Base-by-base conservation (phyloP, 1,140 invertebrate species). In the Phthorimaea operculella region DNA sequence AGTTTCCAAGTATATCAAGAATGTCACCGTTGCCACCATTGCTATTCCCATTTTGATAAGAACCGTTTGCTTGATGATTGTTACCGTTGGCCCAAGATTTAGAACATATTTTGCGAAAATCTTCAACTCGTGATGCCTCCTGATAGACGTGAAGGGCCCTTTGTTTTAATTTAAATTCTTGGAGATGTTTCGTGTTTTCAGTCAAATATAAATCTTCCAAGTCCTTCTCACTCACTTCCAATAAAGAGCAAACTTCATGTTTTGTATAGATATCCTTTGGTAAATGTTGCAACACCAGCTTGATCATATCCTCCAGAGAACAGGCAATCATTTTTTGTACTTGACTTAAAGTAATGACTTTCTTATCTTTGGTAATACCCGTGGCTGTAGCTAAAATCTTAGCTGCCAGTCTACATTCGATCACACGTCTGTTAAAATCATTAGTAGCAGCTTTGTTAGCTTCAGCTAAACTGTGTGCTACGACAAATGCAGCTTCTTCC, bases 401-500 rank as follows among this genome's bases (percentile, higher is more conserved):
- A 10, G 94, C 91, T 15, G 95, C 96, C 10, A 99, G 76, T 60
- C 94, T 89, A 75, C 97, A 98, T 87, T 99, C 97, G n/a, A 93
- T 91, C 9, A 99, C 97, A 57, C 98, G 87, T 56, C 91, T 90
- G 85, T 99, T 99, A 76, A 92, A 99, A 74, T 97, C 91, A 12
- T 87, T 87, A 0, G 94, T 94, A 7, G 95, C 93, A 2, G 97
- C 98, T 88, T 99, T 99, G 77, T 99, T 99, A 60, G 94, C 90
- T 70, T 93, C 91, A 0, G 92, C 92, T 66, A 97, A 87, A 80
- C 95, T 96, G 73, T 99, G 96, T 8, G 95, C 93, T 50, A 99
- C 93, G 6, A 99, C 94, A 87, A 99, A 99, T 8, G 91, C 90
- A 44, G 92, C 92, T 56, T 91, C 91, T 55, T 87, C 68, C 4